phyloP scores from a whole-genome alignment of 2,113 vertebrate species.

The Nibea albiflora region DNA sequence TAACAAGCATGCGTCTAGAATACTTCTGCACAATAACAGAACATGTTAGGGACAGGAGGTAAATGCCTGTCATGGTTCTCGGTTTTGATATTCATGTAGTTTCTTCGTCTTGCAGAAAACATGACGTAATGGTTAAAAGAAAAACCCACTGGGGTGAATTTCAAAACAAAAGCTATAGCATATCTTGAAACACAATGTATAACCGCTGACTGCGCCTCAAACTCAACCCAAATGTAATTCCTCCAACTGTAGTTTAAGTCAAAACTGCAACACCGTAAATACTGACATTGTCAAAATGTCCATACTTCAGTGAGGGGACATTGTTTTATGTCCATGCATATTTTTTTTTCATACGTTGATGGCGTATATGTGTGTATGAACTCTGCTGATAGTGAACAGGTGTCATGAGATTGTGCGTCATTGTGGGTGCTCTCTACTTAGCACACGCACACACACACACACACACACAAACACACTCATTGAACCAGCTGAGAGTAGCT shows the following conservation, averaged over 20 bases:
- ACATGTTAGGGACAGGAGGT: neutral
- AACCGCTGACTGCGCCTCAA: neutral
- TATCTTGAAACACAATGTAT: neutral
- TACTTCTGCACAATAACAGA: neutral
- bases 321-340: too few species aligned
- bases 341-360: neutral
- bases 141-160: neutral
- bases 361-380: neutral
- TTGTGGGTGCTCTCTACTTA: constrained; percentile 18
- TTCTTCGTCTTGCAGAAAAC: neutral
- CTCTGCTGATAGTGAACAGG: neutral
- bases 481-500: constrained; percentile 36
- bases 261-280: too few species aligned
- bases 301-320: neutral
- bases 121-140: constrained; percentile 19
- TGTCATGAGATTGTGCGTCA: constrained; percentile 56
- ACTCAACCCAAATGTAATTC: neutral
- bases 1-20: neutral
- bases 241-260: too few species aligned
- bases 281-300: neutral
- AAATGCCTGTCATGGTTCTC: constrained; percentile 30
- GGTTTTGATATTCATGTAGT: constrained; percentile 3
- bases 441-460: neutral
- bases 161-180: constrained; percentile 9
- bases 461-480: neutral